Evolutionary conservation across 2,113 vertebrate species (phyloP).

Genomic region (Callipepla californica): DNA sequence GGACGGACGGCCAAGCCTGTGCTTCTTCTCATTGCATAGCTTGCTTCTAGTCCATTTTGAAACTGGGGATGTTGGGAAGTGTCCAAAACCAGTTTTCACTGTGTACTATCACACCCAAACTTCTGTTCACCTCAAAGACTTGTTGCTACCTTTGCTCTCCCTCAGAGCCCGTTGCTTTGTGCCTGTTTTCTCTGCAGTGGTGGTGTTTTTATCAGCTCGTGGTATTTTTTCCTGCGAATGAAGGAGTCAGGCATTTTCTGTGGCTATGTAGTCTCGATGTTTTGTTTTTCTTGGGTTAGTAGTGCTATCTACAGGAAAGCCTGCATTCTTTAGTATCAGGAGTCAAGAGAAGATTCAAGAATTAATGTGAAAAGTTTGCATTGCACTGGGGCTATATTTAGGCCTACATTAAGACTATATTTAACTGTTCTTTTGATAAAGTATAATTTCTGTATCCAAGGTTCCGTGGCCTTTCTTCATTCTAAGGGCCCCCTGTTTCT

Average conservation of each 20-base stretch:
- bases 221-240: not conserved
- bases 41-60: not conserved
- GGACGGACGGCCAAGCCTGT: not conserved
- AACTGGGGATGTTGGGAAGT: not conserved
- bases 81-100: not conserved
- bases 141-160: not conserved
- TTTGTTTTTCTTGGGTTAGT: not conserved
- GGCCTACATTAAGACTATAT: not conserved
- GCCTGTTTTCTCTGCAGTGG: not conserved
- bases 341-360: not conserved
- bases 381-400: not conserved
- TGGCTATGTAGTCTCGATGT: not conserved
- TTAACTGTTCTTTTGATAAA: not conserved
- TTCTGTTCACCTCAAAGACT: not conserved
- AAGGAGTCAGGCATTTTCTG: not conserved
- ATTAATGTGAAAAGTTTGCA: not conserved
- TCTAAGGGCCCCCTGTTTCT: not conserved
- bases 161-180: not conserved
- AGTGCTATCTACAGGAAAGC: not conserved
- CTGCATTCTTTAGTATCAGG: not conserved
- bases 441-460: not conserved
- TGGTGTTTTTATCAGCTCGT: not conserved
- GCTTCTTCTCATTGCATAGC: not conserved
- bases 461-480: not conserved
- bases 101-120: not conserved